Percentiles rank a stretch among this genome's conserved stretches.
Evolutionary conservation across 1,140 invertebrate species (phyloP).

Genomic region (Eueides isabella): DNA sequence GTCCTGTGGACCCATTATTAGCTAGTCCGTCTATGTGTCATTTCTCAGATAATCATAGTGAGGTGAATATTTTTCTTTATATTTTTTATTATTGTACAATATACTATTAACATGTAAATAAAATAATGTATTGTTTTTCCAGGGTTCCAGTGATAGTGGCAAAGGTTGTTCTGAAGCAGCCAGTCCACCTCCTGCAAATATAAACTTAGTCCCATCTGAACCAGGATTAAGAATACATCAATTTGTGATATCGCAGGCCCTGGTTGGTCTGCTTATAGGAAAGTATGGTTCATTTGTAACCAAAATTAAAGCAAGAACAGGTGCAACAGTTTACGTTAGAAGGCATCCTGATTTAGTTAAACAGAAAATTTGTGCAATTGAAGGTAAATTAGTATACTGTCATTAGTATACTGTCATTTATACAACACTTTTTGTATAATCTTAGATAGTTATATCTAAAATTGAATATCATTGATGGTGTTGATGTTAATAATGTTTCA

Average conservation of each 20-base stretch:
- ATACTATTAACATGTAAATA: background rate
- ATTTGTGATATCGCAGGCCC: constrained; percentile 90
- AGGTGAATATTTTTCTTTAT: constrained; percentile 72
- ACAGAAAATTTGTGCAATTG: constrained; percentile 91
- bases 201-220: constrained; percentile 69
- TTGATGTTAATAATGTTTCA: constrained; percentile 40
- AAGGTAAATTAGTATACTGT: constrained; percentile 85
- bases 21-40: constrained; percentile 85
- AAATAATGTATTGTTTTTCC: constrained; percentile 30
- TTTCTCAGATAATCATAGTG: constrained; percentile 86
- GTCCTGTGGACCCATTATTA: constrained; percentile 85
- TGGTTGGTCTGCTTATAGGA: constrained; percentile 95
- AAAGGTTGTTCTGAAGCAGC: constrained; percentile 88
- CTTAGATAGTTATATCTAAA: background rate
- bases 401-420: constrained; percentile 9
- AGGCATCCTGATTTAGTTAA: constrained; percentile 87
- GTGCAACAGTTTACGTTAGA: constrained; percentile 90
- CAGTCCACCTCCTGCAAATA: constrained; percentile 82
- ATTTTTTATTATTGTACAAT: constrained; percentile 10
- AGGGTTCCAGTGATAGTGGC: constrained; percentile 90
- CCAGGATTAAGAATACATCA: constrained; percentile 82
- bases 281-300: constrained; percentile 91
- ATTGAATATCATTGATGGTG: background rate
- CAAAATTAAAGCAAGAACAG: constrained; percentile 89
- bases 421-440: constrained; percentile 20